phyloP scores from a whole-genome alignment of 2,888 invertebrate genomes.

The Caenorhabditis sp. region DNA sequence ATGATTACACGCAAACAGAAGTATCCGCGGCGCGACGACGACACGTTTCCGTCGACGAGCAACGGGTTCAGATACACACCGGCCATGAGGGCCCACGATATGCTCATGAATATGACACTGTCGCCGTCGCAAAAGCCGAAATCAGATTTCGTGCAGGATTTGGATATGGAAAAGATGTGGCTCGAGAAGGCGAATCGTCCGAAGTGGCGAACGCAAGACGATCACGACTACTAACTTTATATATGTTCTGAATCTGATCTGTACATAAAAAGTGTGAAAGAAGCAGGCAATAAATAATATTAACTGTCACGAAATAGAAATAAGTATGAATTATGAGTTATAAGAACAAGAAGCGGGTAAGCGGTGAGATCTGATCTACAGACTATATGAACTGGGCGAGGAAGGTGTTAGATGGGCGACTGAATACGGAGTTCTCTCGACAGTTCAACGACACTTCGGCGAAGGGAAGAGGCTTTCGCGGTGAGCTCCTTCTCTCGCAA shows the following conservation, averaged over 20 bases:
- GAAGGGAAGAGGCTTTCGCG: slow-evolving; percentile 49
- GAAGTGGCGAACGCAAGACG: not conserved
- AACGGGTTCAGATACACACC: too few relatives aligned
- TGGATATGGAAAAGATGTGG: slow-evolving; percentile 22
- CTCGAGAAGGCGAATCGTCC: not conserved
- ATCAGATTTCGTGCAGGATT: slow-evolving; percentile 14
- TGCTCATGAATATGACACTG: slow-evolving; percentile 2
- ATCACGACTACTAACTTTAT: slow-evolving; percentile 1
- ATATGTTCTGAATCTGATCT: not conserved
- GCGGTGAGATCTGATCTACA: not conserved
- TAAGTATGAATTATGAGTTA: not conserved
- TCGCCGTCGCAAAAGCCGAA: too few relatives aligned
- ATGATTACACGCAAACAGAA: slow-evolving; percentile 1
- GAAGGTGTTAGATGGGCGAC: slow-evolving; percentile 12
- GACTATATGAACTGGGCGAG: not conserved
- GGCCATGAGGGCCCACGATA: too few relatives aligned
- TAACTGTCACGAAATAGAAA: not conserved
- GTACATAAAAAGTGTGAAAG: slow-evolving; percentile 3
- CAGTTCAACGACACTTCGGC: slow-evolving; percentile 53
- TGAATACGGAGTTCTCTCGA: slow-evolving; percentile 44
- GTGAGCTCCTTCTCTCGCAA: slow-evolving; percentile 70
- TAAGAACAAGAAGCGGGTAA: slow-evolving; percentile 2
- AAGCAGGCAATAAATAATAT: not conserved
- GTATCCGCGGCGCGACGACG: not conserved
- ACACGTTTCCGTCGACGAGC: slow-evolving; percentile 13